Evolutionary conservation across 1,140 invertebrate species (phyloP).

Genomic region (Heliconius nattereri): DNA sequence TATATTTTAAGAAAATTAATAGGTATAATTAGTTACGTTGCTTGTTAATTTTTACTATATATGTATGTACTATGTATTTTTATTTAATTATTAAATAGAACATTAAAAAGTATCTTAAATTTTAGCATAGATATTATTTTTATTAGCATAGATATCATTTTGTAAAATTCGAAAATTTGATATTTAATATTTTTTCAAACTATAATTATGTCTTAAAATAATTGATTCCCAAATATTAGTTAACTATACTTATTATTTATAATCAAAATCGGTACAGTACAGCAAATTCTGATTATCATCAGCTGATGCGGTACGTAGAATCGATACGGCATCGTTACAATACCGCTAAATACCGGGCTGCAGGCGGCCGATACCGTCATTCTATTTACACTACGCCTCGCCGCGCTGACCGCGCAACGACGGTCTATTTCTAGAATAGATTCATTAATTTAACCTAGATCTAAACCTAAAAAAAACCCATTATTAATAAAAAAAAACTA

Average conservation of each 20-base stretch:
- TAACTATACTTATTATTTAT: background rate
- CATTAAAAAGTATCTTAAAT: too few relatives aligned
- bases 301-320: constrained; percentile 9
- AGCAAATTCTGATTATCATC: background rate
- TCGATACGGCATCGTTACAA: constrained; percentile 32
- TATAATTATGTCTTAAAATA: too few relatives aligned
- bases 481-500: background rate
- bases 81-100: too few relatives aligned
- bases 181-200: too few relatives aligned
- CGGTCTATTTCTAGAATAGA: constrained; percentile 67
- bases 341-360: constrained; percentile 40
- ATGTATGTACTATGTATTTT: too few relatives aligned
- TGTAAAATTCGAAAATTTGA: too few relatives aligned
- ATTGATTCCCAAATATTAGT: background rate
- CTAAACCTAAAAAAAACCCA: constrained; percentile 35
- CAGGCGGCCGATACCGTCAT: constrained; percentile 43
- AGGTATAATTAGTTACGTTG: too few relatives aligned
- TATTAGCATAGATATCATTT: too few relatives aligned
- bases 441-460: background rate
- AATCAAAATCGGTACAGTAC: background rate
- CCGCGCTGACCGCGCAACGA: constrained; percentile 55
- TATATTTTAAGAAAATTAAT: too few relatives aligned
- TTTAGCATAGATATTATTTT: too few relatives aligned
- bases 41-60: too few relatives aligned
- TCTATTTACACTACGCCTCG: constrained; percentile 67